Base-by-base conservation (phyloP, 2,888 invertebrate genomes). In the Peribatodes rhomboidaria region DNA sequence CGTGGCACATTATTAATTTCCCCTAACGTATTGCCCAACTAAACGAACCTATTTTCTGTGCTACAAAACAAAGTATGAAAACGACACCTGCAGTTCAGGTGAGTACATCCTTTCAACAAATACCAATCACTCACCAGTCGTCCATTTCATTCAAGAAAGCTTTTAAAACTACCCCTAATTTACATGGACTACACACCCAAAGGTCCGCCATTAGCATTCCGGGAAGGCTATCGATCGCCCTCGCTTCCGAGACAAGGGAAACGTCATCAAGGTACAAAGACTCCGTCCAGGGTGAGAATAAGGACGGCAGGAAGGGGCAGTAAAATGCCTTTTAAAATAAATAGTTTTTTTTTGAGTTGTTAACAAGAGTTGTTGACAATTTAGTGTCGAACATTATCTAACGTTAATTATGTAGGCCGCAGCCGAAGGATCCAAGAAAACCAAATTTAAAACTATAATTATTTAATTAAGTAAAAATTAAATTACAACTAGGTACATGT, bases 191-290 rank as follows among this genome's bases (percentile, higher is more conserved):
- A 49, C 39, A 42, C 37, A 58, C 47, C 44, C 27, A 62, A 55
- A 50, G 63, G 50, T 53, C 22, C 14, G 42, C 62, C 70, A 70
- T 68, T 72, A 70, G 65, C 69, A 71, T 73, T 68, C 66, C 57
- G 35, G 64, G 72, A 54, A 75, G 60, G 61, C 68, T 70, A 79
- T 80, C 74, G 79, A 79, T 73, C 60, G 56, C 33, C 62, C 67
- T 61, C 68, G 70, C 76, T 75, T 73, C 75, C 68, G 71, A 72
- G 72, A 75, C 78, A 72, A 76, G 73, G 67, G 70, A 78, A 82
- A 81, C 78, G 77, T 80, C 79, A 78, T 78, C 72, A 72, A 68
- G 74, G 76, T 79, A 84, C 82, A 84, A 85, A 83, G 78, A 81
- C 75, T 71, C 75, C 79, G 10, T n/a, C 8, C 81, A 80, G 53